Base-by-base conservation (phyloP, 2,888 invertebrate genomes). In the Lepidocyrtinus sp. region DNA sequence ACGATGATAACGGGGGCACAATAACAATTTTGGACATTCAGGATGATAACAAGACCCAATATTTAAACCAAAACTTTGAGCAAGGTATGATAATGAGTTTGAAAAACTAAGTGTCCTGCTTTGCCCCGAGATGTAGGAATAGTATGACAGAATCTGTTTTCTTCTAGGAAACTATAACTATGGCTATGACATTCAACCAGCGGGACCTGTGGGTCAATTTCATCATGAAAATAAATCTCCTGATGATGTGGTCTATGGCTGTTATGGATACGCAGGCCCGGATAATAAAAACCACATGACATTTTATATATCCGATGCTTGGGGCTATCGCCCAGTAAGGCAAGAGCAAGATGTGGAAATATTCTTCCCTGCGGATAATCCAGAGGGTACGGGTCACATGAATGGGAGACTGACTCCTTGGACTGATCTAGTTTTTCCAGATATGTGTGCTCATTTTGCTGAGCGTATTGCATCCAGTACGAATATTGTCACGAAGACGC, bases 191-290 rank as follows among this genome's bases (percentile, higher is more conserved):
- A 92, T 94, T 72, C 83, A 84, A 36, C 85, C 85, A 0, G 78
- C 80, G 1, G 93, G 92, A 75, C 92, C 93, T 1, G 92, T 92
- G 87, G 93, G 93, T 55, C 94, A 94, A 89, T 94, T 94, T 88
- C 94, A 94, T 88, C 94, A 94, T 87, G 94, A 94, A 89, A 92
- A 91, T 79, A 91, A 93, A 75, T 94, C 93, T 2, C 92, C 93
- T 0, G 94, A 94, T 87, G 93, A 93, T 21, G 93, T 94, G 19
- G 94, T 94, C 0, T 94, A 94, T 87, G 94, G 94, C 84, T 94
- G 94, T 88, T 94, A 94, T 86, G 94, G 94, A 26, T 93, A 93
- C 88, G 91, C 94, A 55, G 93, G 94, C 88, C 92, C 93, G 0
- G 91, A 92, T 65, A 91, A 91, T 46, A 90, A 90, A 81, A 90